Percentiles rank a stretch among this genome's conserved stretches.
Evolutionary conservation across 2,888 invertebrate genomes (phyloP).

Genomic region (Tanytarsus gracilentus): DNA sequence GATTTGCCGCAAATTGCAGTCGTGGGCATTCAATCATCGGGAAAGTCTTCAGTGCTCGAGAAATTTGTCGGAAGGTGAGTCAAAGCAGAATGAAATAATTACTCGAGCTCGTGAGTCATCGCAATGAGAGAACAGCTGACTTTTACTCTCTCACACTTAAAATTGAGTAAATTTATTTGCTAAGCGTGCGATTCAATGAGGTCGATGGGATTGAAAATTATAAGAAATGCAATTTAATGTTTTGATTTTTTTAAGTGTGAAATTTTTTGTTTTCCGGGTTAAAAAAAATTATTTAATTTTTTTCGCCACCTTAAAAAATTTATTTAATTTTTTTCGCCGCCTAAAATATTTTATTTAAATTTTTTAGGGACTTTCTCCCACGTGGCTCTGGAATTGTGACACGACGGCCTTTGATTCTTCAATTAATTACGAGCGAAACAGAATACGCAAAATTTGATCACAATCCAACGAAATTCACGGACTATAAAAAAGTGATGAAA

Average conservation of each 20-base stretch:
- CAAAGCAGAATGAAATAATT: neutral
- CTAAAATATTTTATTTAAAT: neutral
- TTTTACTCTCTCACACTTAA: neutral
- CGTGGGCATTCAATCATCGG: neutral
- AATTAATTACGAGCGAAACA: constrained; percentile 68
- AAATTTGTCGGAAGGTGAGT: constrained; percentile 4
- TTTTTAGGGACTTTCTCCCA: constrained; percentile 80
- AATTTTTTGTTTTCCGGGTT: no score
- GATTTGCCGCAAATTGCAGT: constrained; percentile 5
- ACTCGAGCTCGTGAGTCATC: neutral
- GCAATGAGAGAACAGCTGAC: neutral
- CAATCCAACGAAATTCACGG: constrained; percentile 90
- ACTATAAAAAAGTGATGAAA: constrained; percentile 87
- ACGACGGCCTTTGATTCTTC: constrained; percentile 87
- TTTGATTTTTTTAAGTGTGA: neutral
- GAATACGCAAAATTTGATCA: constrained; percentile 98
- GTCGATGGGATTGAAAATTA: neutral
- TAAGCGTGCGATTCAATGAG: neutral
- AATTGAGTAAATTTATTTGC: no score
- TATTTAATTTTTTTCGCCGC: no score
- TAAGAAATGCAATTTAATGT: neutral
- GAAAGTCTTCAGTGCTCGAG: neutral
- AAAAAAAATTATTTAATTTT: neutral
- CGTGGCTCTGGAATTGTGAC: constrained; percentile 96
- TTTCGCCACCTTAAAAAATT: no score